phyloP scores from a whole-genome alignment of 2,797 vertebrate species.

The Parauchenoglanis ngamensis region DNA sequence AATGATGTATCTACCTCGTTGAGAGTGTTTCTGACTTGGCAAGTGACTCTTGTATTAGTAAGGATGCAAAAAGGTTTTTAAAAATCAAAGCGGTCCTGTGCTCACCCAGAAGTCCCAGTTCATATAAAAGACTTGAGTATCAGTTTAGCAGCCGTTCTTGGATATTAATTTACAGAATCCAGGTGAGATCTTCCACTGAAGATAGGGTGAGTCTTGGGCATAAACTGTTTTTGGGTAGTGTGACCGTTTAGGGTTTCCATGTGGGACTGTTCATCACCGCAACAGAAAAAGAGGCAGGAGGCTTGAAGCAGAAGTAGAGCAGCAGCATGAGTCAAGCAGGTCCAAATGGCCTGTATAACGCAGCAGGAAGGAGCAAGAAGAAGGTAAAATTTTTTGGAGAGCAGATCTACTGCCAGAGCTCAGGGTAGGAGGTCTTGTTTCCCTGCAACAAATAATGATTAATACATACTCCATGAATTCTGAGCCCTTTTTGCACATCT shows the following conservation, averaged over 20 bases:
- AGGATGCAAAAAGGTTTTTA: not conserved
- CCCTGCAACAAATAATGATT: not conserved
- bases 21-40: too few species aligned
- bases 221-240: not conserved
- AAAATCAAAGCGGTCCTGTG: not conserved
- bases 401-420: not conserved
- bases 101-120: not conserved
- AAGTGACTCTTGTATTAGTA: not conserved
- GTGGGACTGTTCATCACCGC: not conserved
- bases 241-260: not conserved
- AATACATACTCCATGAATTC: not conserved
- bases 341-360: not conserved
- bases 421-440: not conserved
- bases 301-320: not conserved
- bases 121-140: conserved; percentile 1
- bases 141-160: not conserved
- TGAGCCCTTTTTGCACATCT: not conserved
- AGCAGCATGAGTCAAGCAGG: not conserved
- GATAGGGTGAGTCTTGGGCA: not conserved
- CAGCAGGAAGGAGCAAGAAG: not conserved
- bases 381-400: not conserved
- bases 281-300: not conserved
- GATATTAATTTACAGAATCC: not conserved
- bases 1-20: too few species aligned
- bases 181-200: not conserved